Evolutionary conservation across 2,888 invertebrate species (phyloP), one percentile per base, ranked within the genome.

Genomic region (Tachina grossa): DNA sequence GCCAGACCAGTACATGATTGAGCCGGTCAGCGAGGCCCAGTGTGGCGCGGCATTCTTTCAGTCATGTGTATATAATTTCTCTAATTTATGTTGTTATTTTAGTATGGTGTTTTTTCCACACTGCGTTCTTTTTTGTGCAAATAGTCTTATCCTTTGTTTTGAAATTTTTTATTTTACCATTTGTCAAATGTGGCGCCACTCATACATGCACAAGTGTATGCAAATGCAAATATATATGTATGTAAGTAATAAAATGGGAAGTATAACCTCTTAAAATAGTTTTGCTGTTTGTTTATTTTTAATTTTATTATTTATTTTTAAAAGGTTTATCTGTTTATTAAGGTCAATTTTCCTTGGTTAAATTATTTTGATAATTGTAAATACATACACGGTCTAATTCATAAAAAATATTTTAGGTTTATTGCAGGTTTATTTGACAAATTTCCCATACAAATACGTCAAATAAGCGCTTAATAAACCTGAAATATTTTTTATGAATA

Each of bases 111-210:
- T 53, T 6, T n/a, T 45, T 55, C 10, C 22, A 43, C 55, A 47
- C 43, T 75, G 16, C 65, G 9, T 55, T 55, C 39, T 39, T 53
- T 43, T 10, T 45, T 39, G 16, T 63, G 63, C 61, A 49, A 51
- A 22, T 57, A 45, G 43, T 47, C 41, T 53, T 72, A 80, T 76
- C 72, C 80, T 77, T 81, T 81, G 72, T 81, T 84, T 77, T 59
- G 68, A 43, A 55, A 80, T 81, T 51, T 69, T 16, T 47, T 80
- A 49, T 57, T 72, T 80, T 72, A 71, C 63, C 22, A 53, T 78
- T 82, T 82, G 74, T 78, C 69, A 78, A 85, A 75, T 66, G 51
- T 75, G 85, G 84, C 84, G 84, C 84, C 81, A 81, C 81, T 74
- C 69, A 61, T 3, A 53, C 41, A 41, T 47, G 0, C 11, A 45